A percentile compares a stretch with the other conserved stretches of the same genome.
phyloP scores from a whole-genome alignment of 1,140 invertebrate genomes.

The Heliothis subflexa region DNA sequence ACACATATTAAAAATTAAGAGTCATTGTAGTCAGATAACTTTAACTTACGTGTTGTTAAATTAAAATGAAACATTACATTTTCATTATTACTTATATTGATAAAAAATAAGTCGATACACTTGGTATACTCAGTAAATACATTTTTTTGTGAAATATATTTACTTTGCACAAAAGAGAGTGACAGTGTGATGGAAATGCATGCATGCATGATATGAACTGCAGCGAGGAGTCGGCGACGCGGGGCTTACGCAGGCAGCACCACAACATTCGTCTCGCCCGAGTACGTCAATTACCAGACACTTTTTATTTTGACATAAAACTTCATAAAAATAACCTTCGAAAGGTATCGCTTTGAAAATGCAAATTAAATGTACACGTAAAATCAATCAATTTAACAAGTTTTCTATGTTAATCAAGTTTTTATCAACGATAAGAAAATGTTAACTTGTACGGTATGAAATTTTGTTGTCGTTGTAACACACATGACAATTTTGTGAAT shows the following conservation, averaged over 20 bases:
- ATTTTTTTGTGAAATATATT: too few relatives aligned
- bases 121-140: too few relatives aligned
- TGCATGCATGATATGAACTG: neutral
- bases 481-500: slow-evolving; percentile 1
- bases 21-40: too few relatives aligned
- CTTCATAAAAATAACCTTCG: slow-evolving; percentile 35
- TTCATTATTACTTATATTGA: too few relatives aligned
- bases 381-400: slow-evolving; percentile 36
- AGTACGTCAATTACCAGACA: slow-evolving; percentile 42
- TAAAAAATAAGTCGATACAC: too few relatives aligned
- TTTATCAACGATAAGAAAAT: slow-evolving; percentile 25
- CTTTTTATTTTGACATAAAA: slow-evolving; percentile 40
- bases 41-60: too few relatives aligned
- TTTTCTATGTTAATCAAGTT: slow-evolving; percentile 18
- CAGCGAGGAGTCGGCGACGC: neutral
- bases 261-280: slow-evolving; percentile 37
- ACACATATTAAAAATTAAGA: too few relatives aligned
- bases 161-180: neutral
- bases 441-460: neutral
- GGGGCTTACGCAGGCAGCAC: neutral
- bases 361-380: slow-evolving; percentile 10
- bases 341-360: slow-evolving; percentile 20
- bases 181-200: slow-evolving; percentile 10
- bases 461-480: neutral
- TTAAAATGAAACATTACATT: too few relatives aligned